These are phyloP conservation scores for Acromyrmex echinatior DNA, from an alignment of 1,140 invertebrate species.

Conservation along the genomic window DNA sequence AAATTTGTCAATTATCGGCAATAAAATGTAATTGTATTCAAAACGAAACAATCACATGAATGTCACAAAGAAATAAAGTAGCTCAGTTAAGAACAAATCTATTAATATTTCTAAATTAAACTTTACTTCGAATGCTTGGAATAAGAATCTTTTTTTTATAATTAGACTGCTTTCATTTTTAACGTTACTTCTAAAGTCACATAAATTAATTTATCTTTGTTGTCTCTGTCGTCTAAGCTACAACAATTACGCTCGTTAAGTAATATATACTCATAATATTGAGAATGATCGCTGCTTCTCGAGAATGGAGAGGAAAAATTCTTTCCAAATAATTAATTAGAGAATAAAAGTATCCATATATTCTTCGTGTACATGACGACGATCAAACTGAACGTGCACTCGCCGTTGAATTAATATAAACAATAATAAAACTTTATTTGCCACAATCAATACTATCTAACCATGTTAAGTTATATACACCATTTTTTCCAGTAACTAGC, in stretches of 20 bases:
- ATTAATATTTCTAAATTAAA: background rate
- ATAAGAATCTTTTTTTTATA: background rate
- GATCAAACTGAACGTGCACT: conserved; percentile 30
- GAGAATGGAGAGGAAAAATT: background rate
- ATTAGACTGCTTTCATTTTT: background rate
- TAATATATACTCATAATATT: background rate
- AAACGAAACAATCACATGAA: background rate
- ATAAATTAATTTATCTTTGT: background rate
- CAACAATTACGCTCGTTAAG: too few species aligned
- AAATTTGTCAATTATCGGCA: too few species aligned
- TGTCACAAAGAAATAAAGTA: background rate
- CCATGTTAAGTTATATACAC: conserved; percentile 48
- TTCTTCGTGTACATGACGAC: conserved; percentile 35
- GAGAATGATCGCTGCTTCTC: background rate
- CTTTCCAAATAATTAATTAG: background rate
- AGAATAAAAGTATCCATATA: conserved; percentile 21
- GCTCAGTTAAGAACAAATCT: background rate
- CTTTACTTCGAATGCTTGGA: background rate
- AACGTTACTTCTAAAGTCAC: background rate
- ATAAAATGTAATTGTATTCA: background rate
- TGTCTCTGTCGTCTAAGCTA: background rate
- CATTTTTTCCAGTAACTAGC: conserved; percentile 15
- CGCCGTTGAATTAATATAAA: conserved; percentile 37
- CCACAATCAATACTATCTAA: conserved; percentile 52
- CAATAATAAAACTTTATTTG: conserved; percentile 54